Base-by-base conservation (phyloP, 2,888 invertebrate species). In the Meta bourneti region DNA sequence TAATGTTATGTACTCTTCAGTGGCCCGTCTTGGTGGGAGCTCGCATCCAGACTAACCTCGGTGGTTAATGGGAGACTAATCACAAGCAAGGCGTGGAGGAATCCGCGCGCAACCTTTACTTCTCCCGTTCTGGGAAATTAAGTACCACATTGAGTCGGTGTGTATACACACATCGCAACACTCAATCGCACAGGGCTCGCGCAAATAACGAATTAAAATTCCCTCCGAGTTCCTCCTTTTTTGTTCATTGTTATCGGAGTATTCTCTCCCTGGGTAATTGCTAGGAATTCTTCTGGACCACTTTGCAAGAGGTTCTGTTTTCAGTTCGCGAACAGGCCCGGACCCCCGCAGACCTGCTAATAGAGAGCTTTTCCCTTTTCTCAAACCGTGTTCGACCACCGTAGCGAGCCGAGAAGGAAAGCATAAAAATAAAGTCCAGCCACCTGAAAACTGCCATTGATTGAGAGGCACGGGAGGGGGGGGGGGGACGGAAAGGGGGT, bases 361-460 rank as follows among this genome's bases (percentile, higher is more conserved):
- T 34, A 34, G 34, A 34, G 34, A 34, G 34, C 34, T 34, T 34
- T 34, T 34, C 34, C 34, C 34, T 34, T n/a, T 77, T 70, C 79
- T 16, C 19, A 72, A 80, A 71, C 69, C 89, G n/a, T 78, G 82
- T 89, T 89, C 89, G 89, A 89, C 89, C 89, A 89, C 82, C 82
- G 82, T 70, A 78, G 89, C 89, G 85, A 82, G 20, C 71, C 51
- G 82, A 82, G 79, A 89, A 83, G 48, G 85, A 84, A 90, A 74
- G 78, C 6, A 85, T 72, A 81, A 90, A 80, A 90, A 89, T 78
- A 89, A 75, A 84, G 70, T 70, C 51, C 49, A 74, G 70, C 75
- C 90, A 90, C 90, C 90, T 90, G 85, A 90, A 85, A 69, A 85
- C 86, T 85, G 69, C 80, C 75, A 69, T 91, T 91, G 90, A 91